Evolutionary conservation across 2,113 vertebrate genomes (phyloP), one percentile per base, ranked within the genome.

Genomic region (Macroglossus sobrinus): DNA sequence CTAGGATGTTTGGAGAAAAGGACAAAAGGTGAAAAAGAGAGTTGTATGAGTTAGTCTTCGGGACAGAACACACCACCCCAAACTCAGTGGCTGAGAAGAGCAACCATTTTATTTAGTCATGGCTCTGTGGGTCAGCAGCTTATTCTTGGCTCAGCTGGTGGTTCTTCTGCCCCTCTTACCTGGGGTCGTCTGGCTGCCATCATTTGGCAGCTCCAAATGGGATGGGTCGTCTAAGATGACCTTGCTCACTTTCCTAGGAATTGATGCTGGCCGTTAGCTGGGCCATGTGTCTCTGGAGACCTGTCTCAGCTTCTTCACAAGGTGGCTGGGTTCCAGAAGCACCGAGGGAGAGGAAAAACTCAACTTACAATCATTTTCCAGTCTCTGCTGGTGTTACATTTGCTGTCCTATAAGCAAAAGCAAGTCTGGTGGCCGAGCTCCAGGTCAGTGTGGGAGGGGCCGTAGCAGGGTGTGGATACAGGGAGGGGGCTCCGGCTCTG

Each of bases 401-500:
- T 88, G 81, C 74, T 78, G 43, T 88, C 61, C 68, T 72, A n/a
- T 85, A 69, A 95, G 47, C 33, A 66, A 82, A 90, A 81, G 91
- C 66, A 64, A 81, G 47, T 74, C 3, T 6, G 43, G 14, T 59
- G 50, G 91, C 81, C 61, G 28, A 76, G 66, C 59, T 82, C 55
- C 9, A 1, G 87, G 76, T 61, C 45, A 40, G 19, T 26, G 55
- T 84, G 93, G 78, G 84, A 72, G 64, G 76, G n/a, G 33, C 69
- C 16, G 6, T 72, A 72, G 11, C 28, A 74, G 59, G 61, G 59
- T n/a, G 18, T 89, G 79, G 79, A 38, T 35, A 33, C 5, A 45
- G 12, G 30, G 26, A 71, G 57, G 69, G 94, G 59, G 53, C 7
- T 69, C 85, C 24, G 72, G 55, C 43, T 91, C 43, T 63, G 0